Evolutionary conservation across 2,888 invertebrate species (phyloP).

Genomic region (Xylota sylvarum): DNA sequence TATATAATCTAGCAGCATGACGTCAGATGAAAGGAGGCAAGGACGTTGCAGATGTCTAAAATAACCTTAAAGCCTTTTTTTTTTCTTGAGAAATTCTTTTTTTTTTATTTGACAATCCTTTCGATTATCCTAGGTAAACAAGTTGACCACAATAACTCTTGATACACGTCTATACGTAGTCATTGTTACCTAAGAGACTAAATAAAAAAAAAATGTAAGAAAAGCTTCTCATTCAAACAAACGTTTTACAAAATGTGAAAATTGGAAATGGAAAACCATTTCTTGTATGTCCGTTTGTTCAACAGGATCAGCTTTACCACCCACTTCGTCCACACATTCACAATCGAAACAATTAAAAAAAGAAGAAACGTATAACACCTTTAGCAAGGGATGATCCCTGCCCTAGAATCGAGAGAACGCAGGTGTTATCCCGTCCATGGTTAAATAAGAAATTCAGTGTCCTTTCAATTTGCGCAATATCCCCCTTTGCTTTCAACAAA

Average conservation of each 20-base stretch:
- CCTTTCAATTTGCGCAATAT: slow-evolving; percentile 45
- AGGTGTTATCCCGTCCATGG: slow-evolving; percentile 54
- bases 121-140: slow-evolving; percentile 51
- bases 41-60: background rate
- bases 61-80: background rate
- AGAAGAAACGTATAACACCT: slow-evolving; percentile 10
- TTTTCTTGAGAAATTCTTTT: background rate
- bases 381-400: slow-evolving; percentile 30
- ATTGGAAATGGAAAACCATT: slow-evolving; percentile 27
- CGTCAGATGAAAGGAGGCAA: background rate
- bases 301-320: background rate
- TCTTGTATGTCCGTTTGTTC: background rate
- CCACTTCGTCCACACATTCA: background rate
- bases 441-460: slow-evolving; percentile 18
- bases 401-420: slow-evolving; percentile 44
- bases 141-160: slow-evolving; percentile 20
- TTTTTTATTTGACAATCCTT: slow-evolving; percentile 34
- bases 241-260: slow-evolving; percentile 63
- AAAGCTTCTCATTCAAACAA: slow-evolving; percentile 18
- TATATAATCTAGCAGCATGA: too few species aligned
- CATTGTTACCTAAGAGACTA: slow-evolving; percentile 23
- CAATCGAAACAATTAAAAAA: slow-evolving; percentile 55
- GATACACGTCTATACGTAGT: background rate
- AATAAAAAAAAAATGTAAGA: slow-evolving; percentile 36
- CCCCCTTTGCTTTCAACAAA: slow-evolving; percentile 5